Evolutionary conservation across 1,140 invertebrate species (phyloP).

Genomic region (Agrilus planipennis): DNA sequence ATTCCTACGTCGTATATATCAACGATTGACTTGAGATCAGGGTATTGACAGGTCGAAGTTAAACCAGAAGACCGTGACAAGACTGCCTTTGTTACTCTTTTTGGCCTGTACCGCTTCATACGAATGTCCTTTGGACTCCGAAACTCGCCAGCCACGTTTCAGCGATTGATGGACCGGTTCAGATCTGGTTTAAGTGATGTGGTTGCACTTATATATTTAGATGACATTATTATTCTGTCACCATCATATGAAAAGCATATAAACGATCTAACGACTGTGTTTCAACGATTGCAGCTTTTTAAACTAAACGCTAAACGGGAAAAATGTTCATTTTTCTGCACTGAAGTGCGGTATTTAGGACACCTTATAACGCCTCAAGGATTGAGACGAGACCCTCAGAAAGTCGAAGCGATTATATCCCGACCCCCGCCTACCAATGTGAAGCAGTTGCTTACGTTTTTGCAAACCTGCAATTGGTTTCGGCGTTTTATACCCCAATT

Average conservation of each 20-base stretch:
- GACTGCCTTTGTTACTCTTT: constrained; percentile 33
- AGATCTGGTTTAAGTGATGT: constrained; percentile 17
- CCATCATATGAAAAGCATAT: constrained; percentile 1
- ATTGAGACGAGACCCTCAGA: neutral
- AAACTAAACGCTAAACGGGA: neutral
- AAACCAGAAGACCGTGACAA: constrained; percentile 20
- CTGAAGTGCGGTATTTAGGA: neutral
- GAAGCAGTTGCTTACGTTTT: constrained; percentile 15
- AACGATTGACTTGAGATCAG: constrained; percentile 27
- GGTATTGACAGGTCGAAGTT: constrained; percentile 30
- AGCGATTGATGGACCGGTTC: constrained; percentile 28
- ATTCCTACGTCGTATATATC: neutral
- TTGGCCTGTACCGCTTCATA: constrained; percentile 30
- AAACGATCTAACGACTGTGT: neutral
- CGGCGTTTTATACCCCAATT: constrained; percentile 20
- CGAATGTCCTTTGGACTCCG: constrained; percentile 35
- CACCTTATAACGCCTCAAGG: neutral
- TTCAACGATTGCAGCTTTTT: neutral
- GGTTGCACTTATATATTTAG: constrained; percentile 27
- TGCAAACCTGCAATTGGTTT: constrained; percentile 23
- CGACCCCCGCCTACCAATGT: constrained; percentile 3
- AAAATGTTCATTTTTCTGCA: neutral
- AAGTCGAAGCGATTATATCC: neutral
- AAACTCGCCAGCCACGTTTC: constrained; percentile 32
- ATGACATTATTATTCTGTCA: constrained; percentile 28